Evolutionary conservation across 1,140 invertebrate genomes (phyloP).

Genomic region (Trissolcus basalis): DNA sequence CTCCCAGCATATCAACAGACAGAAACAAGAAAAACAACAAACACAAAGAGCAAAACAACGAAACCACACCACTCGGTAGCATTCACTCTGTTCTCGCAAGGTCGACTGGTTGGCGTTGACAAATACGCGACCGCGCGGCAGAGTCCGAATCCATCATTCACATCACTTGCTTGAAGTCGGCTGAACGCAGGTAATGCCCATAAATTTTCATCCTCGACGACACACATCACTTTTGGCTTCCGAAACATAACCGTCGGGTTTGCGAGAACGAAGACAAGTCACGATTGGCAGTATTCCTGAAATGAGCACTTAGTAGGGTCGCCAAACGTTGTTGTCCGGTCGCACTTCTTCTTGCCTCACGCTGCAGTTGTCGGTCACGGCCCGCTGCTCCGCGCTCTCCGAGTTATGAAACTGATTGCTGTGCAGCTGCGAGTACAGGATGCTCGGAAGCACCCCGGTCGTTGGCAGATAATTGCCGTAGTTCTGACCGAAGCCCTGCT

Average conservation of each 20-base stretch:
- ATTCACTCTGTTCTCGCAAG: constrained; percentile 14
- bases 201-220: constrained; percentile 6
- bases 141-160: constrained; percentile 20
- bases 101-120: constrained; percentile 45
- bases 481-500: constrained; percentile 79
- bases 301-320: constrained; percentile 68
- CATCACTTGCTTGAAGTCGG: constrained; percentile 38
- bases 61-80: constrained; percentile 27
- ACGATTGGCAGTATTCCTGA: constrained; percentile 38
- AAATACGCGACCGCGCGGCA: constrained; percentile 16
- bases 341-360: constrained; percentile 74
- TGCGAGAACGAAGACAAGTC: constrained; percentile 32
- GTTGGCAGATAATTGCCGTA: constrained; percentile 81
- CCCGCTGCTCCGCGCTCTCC: constrained; percentile 69
- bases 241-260: constrained; percentile 2
- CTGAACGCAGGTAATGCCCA: constrained; percentile 62
- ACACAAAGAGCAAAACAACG: constrained; percentile 23
- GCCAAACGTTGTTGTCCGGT: constrained; percentile 75
- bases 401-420: constrained; percentile 87
- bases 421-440: constrained; percentile 89
- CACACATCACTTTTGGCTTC: constrained; percentile 16
- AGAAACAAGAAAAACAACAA: constrained; percentile 15
- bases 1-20: too few species aligned
- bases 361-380: constrained; percentile 71
- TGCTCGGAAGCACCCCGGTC: constrained; percentile 83